Conservation (phyloP, 2,113 vertebrate species). For the Cololabis saira region DNA sequence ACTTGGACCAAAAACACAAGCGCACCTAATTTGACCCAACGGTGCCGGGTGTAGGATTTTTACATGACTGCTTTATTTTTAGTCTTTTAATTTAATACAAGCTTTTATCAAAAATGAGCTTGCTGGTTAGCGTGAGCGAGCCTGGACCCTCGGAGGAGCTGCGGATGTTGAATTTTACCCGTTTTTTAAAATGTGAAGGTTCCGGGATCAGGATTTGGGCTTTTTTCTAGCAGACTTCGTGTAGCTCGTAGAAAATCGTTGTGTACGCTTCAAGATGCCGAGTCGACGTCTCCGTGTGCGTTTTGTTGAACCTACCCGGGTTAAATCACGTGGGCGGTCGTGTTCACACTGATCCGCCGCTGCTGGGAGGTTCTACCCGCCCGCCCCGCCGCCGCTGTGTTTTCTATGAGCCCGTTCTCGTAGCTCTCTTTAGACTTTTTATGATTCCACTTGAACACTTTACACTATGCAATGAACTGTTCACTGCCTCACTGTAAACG, state of each 20-base stretch:
- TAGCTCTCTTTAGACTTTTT: constrained; percentile 7
- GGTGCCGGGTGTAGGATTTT: neutral
- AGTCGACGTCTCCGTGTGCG: neutral
- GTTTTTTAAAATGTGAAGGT: constrained; percentile 3
- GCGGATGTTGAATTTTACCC: constrained; percentile 5
- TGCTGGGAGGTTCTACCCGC: neutral
- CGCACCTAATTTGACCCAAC: neutral
- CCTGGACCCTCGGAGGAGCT: neutral
- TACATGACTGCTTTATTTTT: neutral
- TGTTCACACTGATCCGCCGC: too few species aligned
- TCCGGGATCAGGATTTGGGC: neutral
- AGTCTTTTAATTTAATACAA: neutral
- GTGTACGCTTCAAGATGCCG: neutral
- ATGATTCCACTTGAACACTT: constrained; percentile 55
- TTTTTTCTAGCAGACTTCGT: neutral
- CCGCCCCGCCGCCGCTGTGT: constrained; percentile 1
- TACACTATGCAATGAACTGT: constrained; percentile 68
- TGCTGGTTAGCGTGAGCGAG: too few species aligned
- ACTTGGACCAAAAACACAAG: neutral
- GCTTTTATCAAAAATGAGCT: neutral
- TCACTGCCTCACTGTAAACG: constrained; percentile 54
- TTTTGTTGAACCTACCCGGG: neutral
- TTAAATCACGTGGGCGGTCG: neutral
- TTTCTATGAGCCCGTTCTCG: constrained; percentile 1
- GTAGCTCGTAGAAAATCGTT: neutral